These are phyloP conservation scores for Hypotaenidia philippensis DNA, from an alignment of 2,797 vertebrate species.

Conservation along the genomic window DNA sequence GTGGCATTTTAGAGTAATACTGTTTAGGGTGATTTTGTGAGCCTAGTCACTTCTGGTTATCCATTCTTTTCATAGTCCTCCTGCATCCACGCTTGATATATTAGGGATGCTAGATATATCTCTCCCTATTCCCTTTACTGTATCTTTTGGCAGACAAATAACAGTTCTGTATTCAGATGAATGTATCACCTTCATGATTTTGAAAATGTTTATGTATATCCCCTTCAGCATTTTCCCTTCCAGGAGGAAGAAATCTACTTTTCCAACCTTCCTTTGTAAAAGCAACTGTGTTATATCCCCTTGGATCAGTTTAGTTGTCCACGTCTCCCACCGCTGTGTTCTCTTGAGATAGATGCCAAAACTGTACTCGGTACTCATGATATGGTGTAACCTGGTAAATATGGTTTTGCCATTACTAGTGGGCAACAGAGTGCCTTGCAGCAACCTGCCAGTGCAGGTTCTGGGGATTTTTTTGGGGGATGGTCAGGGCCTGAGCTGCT, in stretches of 20 bases:
- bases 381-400: fast-evolving
- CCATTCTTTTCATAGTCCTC: neutral
- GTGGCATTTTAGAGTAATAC: neutral
- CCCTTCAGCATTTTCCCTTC: neutral
- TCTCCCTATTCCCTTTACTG: fast-evolving
- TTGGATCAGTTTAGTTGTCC: neutral
- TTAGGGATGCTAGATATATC: neutral
- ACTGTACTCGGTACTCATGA: fast-evolving
- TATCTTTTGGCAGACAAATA: neutral
- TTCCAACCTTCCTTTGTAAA: neutral
- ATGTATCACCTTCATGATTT: neutral
- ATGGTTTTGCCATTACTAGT: fast-evolving
- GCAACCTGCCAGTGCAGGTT: neutral
- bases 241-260: neutral
- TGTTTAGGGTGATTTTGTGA: neutral
- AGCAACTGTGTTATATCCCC: neutral
- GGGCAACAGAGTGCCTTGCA: neutral
- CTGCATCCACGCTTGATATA: neutral
- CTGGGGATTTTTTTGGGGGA: neutral
- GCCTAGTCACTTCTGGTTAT: neutral
- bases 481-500: neutral
- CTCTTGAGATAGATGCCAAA: neutral
- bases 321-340: neutral
- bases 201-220: fast-evolving
- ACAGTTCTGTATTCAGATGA: neutral